Evolutionary conservation across 2,888 invertebrate genomes (phyloP), one percentile per base, ranked within the genome.

Genomic region (Agrochola litura): DNA sequence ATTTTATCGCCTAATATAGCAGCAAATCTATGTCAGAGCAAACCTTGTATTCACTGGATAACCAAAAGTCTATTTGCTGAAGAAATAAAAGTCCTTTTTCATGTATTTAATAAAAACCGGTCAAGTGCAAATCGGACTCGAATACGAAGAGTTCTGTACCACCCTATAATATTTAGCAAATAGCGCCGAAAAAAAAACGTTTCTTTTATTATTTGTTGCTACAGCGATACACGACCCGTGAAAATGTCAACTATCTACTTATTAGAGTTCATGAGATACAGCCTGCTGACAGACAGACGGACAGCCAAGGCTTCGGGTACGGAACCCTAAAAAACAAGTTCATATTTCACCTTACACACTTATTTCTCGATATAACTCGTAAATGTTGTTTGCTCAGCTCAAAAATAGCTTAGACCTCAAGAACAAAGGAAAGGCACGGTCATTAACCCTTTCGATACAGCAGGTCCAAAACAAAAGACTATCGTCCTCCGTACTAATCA

Each of bases 361-460:
- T 41, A 43, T 30, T 65, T 16, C 12, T 30, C 30, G 69, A 56
- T 6, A 54, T 37, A 8, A 8, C 10, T 16, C 3, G 5, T 43
- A 46, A 54, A 60, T 25, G 3, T 58, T 49, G 56, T 73, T 73
- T 85, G 10, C 19, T 22, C 52, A 60, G 56, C 25, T 63, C 22
- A 63, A 43, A 70, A 85, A 81, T 54, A 81, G 56, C 60, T 52
- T 14, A 63, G 76, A 78, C 78, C 30, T 86, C 81, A 86, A 85
- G 85, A 88, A 90, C 87, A 90, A 90, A 86, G 86, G 86, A 88
- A 91, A 89, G 86, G 84, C 77, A 82, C 82, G 88, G 88, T 85
- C 88, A 86, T 87, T 86, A 89, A 88, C 88, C 89, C 87, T 89
- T 88, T 80, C 78, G 84, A 79, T 75, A 83, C 84, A 79, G 76